Conservation (phyloP, 2,888 invertebrate genomes). For the Cyaniris semiargus region DNA sequence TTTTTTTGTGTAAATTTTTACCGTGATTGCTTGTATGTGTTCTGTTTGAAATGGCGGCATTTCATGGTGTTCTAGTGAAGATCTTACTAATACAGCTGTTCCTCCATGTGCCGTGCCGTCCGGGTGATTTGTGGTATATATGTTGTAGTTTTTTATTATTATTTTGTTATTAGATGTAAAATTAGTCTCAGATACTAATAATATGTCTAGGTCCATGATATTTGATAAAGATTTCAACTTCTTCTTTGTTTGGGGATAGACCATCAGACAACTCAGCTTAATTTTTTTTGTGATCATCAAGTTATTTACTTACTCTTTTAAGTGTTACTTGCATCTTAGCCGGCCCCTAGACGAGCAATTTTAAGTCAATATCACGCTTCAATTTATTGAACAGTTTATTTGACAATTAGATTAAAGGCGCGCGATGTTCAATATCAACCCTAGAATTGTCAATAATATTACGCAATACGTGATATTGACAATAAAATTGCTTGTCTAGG, state of each 20-base stretch:
- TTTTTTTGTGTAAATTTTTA: too few species aligned
- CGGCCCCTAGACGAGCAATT: too few species aligned
- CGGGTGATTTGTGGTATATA: slow-evolving; percentile 39
- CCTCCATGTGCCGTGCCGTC: slow-evolving; percentile 35
- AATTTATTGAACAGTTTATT: too few species aligned
- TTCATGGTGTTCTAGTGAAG: slow-evolving; percentile 33
- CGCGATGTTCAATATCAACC: too few species aligned
- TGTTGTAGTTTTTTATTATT: slow-evolving; percentile 35
- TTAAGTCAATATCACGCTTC: too few species aligned
- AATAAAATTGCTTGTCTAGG: too few species aligned
- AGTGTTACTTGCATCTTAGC: too few species aligned
- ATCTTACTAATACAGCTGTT: slow-evolving; percentile 30
- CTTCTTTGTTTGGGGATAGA: slow-evolving; percentile 38
- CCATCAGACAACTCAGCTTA: slow-evolving; percentile 35
- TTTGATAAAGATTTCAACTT: slow-evolving; percentile 36
- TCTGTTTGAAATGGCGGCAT: slow-evolving; percentile 27
- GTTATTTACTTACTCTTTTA: too few species aligned
- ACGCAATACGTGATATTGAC: too few species aligned
- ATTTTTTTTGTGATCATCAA: too few species aligned
- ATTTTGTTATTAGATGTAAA: slow-evolving; percentile 33
- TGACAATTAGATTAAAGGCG: too few species aligned
- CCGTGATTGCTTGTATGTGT: slow-evolving; percentile 35
- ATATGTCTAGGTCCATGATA: slow-evolving; percentile 37
- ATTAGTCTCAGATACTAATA: slow-evolving; percentile 41
- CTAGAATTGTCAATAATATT: too few species aligned